Evolutionary conservation across 2,797 vertebrate species (phyloP).

Genomic region (Botia kubotai): DNA sequence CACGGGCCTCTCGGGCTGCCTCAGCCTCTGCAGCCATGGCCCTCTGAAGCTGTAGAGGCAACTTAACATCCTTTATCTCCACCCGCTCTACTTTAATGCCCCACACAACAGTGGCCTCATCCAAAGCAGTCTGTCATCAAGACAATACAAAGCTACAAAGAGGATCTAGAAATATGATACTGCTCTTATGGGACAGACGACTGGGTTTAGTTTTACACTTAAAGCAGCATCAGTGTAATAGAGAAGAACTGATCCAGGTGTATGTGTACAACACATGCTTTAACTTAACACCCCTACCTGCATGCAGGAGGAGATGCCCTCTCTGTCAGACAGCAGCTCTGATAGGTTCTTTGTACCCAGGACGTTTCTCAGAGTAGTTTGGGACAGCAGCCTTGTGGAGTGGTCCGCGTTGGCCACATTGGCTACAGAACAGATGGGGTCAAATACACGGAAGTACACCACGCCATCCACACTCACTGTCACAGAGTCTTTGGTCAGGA

Average conservation of each 20-base stretch:
- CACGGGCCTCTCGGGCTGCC: slow-evolving; percentile 78
- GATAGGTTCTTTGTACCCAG: slow-evolving; percentile 80
- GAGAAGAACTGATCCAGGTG: not conserved
- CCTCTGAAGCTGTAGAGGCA: slow-evolving; percentile 79
- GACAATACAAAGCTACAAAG: slow-evolving; percentile 11
- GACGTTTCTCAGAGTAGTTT: slow-evolving; percentile 81
- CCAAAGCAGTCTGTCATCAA: slow-evolving; percentile 70
- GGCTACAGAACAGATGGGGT: slow-evolving; percentile 78
- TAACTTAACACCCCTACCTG: slow-evolving; percentile 65
- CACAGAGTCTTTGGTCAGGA: slow-evolving; percentile 81
- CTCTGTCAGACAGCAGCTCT: slow-evolving; percentile 79
- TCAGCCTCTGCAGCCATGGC: slow-evolving; percentile 84
- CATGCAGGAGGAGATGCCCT: slow-evolving; percentile 77
- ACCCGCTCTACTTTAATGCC: slow-evolving; percentile 83
- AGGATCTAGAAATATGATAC: not conserved
- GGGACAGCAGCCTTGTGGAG: slow-evolving; percentile 76
- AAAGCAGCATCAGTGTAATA: not conserved
- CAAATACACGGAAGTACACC: slow-evolving; percentile 77
- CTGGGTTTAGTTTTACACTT: not conserved
- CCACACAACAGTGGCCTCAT: slow-evolving; percentile 78
- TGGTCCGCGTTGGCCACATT: slow-evolving; percentile 74
- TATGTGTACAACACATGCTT: not conserved
- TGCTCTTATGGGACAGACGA: not conserved
- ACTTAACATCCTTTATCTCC: slow-evolving; percentile 81
- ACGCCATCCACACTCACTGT: slow-evolving; percentile 81